phyloP scores from a whole-genome alignment of 2,888 invertebrate species.

The Galerucella nymphaeae region DNA sequence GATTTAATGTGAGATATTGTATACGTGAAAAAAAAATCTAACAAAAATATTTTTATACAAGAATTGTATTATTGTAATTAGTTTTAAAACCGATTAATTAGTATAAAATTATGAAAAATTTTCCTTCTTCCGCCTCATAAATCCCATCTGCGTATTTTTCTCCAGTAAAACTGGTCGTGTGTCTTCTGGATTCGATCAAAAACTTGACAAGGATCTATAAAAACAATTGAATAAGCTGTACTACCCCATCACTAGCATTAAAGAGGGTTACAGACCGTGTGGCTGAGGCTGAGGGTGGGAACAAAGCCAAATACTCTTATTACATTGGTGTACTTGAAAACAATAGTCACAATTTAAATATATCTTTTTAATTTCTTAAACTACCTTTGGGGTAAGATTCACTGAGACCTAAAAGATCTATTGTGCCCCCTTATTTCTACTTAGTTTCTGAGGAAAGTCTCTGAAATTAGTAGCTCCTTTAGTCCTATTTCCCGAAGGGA shows the following conservation, averaged over 20 bases:
- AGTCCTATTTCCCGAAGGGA: too few species aligned
- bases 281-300: constrained; percentile 13
- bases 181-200: constrained; percentile 17
- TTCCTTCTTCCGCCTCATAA: background rate
- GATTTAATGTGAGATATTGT: constrained; percentile 41
- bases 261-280: constrained; percentile 17
- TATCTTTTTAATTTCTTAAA: too few species aligned
- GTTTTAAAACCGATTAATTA: background rate
- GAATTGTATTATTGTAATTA: too few species aligned
- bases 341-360: too few species aligned
- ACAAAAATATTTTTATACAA: too few species aligned
- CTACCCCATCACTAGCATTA: constrained; percentile 18
- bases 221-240: constrained; percentile 20
- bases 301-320: background rate
- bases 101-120: background rate
- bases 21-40: too few species aligned
- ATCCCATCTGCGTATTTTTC: constrained; percentile 7
- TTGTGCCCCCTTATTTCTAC: too few species aligned
- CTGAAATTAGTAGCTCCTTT: too few species aligned
- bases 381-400: too few species aligned
- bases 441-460: too few species aligned
- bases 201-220: constrained; percentile 15
- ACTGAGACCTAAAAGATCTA: too few species aligned
- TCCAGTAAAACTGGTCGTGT: background rate
- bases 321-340: background rate